Conservation (phyloP, 1,140 invertebrate genomes). For the Zaprionus davidi region DNA sequence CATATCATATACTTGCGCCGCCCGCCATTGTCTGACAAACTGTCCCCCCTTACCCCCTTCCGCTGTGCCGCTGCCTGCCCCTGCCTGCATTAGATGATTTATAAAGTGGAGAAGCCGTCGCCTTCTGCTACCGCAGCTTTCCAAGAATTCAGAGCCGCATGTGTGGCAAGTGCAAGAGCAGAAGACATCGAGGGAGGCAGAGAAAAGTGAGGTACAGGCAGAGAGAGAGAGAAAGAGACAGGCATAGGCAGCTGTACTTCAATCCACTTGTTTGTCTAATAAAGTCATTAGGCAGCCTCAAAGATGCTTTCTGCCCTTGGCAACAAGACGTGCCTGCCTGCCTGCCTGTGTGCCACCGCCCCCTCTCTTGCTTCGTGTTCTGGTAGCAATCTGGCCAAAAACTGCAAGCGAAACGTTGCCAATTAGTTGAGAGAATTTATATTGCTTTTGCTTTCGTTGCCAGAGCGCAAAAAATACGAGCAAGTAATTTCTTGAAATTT, state of each 20-base stretch:
- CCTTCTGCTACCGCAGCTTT: slow-evolving; percentile 45
- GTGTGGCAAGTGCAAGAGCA: slow-evolving; percentile 40
- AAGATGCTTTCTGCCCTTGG: slow-evolving; percentile 20
- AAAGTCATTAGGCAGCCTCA: slow-evolving; percentile 62
- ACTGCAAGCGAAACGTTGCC: slow-evolving; percentile 54
- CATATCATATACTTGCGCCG: slow-evolving; percentile 49
- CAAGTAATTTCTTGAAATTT: slow-evolving; percentile 75
- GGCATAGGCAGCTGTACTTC: slow-evolving; percentile 6
- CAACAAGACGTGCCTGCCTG: slow-evolving; percentile 9
- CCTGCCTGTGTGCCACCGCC: neutral
- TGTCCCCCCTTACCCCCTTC: slow-evolving; percentile 36
- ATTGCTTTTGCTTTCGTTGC: slow-evolving; percentile 66
- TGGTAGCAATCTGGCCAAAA: slow-evolving; percentile 19
- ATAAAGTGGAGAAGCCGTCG: slow-evolving; percentile 70
- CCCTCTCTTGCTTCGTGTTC: neutral
- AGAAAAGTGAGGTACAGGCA: neutral
- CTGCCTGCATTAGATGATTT: slow-evolving; percentile 58
- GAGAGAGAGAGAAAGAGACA: neutral
- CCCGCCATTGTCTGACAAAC: slow-evolving; percentile 56
- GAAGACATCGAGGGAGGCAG: no score
- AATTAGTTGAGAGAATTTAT: slow-evolving; percentile 79
- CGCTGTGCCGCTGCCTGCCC: neutral
- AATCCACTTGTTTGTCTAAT: slow-evolving; percentile 60
- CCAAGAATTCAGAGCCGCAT: slow-evolving; percentile 63
- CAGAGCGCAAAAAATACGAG: slow-evolving; percentile 23